Evolutionary conservation across 2,888 invertebrate species (phyloP), one percentile per base, ranked within the genome.

Genomic region (Corythucha ciliata): DNA sequence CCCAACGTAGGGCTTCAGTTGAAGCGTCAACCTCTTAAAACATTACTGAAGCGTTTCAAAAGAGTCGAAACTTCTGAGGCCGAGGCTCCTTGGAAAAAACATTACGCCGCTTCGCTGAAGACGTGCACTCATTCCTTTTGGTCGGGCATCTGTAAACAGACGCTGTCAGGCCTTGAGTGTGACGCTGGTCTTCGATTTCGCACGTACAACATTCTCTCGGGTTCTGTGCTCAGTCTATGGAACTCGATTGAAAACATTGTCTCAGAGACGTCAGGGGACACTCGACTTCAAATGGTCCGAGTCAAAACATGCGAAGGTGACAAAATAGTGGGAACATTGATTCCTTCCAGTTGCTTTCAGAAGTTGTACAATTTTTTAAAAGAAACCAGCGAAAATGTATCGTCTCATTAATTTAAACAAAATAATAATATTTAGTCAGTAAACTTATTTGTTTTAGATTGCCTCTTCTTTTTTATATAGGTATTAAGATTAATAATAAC

Each of bases 1-100:
- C 96, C 97, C 7, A 96, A 96, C 69, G 96, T 93, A 0, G 97
- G 97, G 0, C 73, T 76, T 34, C 76, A 76, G 62, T 69, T 73
- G 57, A 75, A 86, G 36, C 80, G 83, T 63, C 94, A 96, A 69
- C 81, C 87, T 4, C 72, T 92, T 33, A 80, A 81, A 1, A 92
- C 94, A 65, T 72, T 97, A 39, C 87, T 88, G 69, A 90, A 89
- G 71, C 93, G 93, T 67, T 96, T 92, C 73, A 85, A 83, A 67
- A 84, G 84, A n/a, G 47, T 34, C 68, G 83, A 83, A 25, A 12
- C 32, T 16, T 34, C 27, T 10, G 56, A 47, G 20, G 53, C 52
- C 4, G 33, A 51, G 24, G 22, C 26, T 7, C 32, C 47, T 37
- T 56, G 56, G 56, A 18, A 37, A 8, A 36, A 37, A 16, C 50